Percentiles rank a stretch among this genome's conserved stretches.
Conservation (phyloP, 64 coral and sea anemone genomes). For the Montipora capricornis region DNA sequence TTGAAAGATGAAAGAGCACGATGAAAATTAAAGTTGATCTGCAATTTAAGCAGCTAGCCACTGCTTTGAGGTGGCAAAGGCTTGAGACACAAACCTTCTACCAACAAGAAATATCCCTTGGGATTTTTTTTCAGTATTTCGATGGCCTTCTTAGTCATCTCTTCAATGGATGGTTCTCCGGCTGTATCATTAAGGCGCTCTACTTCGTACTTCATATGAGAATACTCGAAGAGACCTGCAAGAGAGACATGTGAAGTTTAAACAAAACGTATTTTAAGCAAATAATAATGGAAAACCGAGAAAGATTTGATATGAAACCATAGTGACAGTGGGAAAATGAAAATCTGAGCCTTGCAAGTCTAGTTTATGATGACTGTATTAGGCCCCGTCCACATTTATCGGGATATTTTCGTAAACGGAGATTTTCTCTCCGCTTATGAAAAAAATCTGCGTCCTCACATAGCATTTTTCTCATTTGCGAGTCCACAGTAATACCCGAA, state of each 20-base stretch:
- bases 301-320: too few relatives aligned
- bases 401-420: too few relatives aligned
- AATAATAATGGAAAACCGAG: too few relatives aligned
- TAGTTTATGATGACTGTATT: too few relatives aligned
- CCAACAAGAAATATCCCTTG: constrained; percentile 89
- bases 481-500: too few relatives aligned
- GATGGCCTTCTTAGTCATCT: constrained; percentile 95
- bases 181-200: constrained; percentile 52
- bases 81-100: constrained; percentile 70
- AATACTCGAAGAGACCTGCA: constrained; percentile 88
- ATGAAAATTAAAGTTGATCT: background rate
- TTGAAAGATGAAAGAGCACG: background rate
- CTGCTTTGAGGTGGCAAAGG: background rate
- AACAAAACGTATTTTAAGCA: background rate
- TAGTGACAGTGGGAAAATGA: too few relatives aligned
- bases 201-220: constrained; percentile 82
- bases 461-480: too few relatives aligned
- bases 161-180: constrained; percentile 80
- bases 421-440: too few relatives aligned
- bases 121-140: constrained; percentile 89
- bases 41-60: too few relatives aligned
- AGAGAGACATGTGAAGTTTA: background rate
- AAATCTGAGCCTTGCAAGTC: too few relatives aligned
- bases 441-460: too few relatives aligned
- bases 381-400: too few relatives aligned